Evolutionary conservation across 2,888 invertebrate species (phyloP), one percentile per base, ranked within the genome.

Genomic region (Caenorhabditis panamensis): DNA sequence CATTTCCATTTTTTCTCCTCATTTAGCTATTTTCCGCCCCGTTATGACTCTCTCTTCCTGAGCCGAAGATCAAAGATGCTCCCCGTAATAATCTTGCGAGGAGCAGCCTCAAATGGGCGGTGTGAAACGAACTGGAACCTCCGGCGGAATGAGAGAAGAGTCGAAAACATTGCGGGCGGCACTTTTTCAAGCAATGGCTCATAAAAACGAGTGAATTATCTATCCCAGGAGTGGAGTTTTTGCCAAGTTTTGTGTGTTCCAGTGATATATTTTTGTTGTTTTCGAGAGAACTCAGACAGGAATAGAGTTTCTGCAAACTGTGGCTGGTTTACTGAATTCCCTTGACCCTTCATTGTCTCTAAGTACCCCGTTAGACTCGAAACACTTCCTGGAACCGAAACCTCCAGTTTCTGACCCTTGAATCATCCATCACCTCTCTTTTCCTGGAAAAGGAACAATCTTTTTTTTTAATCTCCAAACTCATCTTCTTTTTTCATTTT

Each of bases 121-220:
- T 22, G 22, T 53, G 53, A 53, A 53, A 53, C 53, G 53, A 53
- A 26, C 53, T 53, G 53, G 53, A 53, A 53, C n/a, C n/a, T n/a
- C 53, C 53, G 41, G 41, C 13, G 13, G 13, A 41, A 16, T 3
- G 13, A 41, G 41, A 16, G 36, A 36, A 11, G 6, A 41, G 41
- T 3, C 5, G 41, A 41, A 41, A 41, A 41, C 41, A 41, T 22
- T n/a, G 20, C 49, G 53, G 24, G 53, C 13, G 31, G 31, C 31
- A 31, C 31, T 31, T 31, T 31, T 26, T 16, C 26, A 53, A 53
- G 22, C 24, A 8, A 6, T 13, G 9, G 53, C 24, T 1, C 53
- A 26, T 22, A n/a, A 26, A 49, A 20, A 26, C 26, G 26, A 53
- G 22, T 53, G 53, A 54, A 54, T 54, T 54, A 54, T 54, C 54